Evolutionary conservation across 2,113 vertebrate genomes (phyloP).

Genomic region (Hippocampus abdominalis): DNA sequence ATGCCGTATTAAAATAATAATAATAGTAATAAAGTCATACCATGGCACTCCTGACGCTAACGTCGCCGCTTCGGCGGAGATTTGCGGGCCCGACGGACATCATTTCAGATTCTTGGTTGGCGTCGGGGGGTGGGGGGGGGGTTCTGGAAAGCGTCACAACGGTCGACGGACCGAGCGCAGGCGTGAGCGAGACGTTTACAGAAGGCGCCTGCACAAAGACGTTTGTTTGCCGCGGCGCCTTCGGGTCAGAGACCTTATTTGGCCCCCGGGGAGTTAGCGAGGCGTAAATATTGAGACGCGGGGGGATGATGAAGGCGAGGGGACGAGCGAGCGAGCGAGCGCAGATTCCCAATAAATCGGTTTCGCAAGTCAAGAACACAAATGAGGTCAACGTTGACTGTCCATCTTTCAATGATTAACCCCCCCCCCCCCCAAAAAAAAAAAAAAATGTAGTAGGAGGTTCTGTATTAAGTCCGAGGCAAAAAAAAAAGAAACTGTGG

Average conservation of each 20-base stretch:
- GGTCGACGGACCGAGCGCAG: not conserved
- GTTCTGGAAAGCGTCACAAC: slow-evolving; percentile 9
- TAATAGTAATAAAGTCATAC: not conserved
- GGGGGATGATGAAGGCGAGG: slow-evolving; percentile 10
- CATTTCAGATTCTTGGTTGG: not conserved
- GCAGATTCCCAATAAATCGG: not conserved
- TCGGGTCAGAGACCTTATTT: slow-evolving; percentile 48
- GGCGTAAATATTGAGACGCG: slow-evolving; percentile 61
- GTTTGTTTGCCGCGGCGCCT: slow-evolving; percentile 14
- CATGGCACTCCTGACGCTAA: not conserved
- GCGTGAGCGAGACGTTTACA: slow-evolving; percentile 28
- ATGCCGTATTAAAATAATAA: too few species aligned
- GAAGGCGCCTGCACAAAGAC: slow-evolving; percentile 9
- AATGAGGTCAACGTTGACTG: not conserved
- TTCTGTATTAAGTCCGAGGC: too few species aligned
- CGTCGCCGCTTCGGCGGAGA: not conserved
- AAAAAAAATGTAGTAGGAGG: too few species aligned
- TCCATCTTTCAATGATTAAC: too few species aligned
- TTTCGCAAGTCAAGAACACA: not conserved
- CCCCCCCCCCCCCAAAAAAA: too few species aligned
- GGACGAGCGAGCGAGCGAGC: not conserved
- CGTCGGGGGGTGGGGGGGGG: too few species aligned
- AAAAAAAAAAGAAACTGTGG: too few species aligned
- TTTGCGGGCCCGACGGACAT: not conserved
- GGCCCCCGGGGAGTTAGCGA: slow-evolving; percentile 51